Evolutionary conservation across 2,797 vertebrate species (phyloP), one percentile per base, ranked within the genome.

Genomic region (Acipenser transmontanus): DNA sequence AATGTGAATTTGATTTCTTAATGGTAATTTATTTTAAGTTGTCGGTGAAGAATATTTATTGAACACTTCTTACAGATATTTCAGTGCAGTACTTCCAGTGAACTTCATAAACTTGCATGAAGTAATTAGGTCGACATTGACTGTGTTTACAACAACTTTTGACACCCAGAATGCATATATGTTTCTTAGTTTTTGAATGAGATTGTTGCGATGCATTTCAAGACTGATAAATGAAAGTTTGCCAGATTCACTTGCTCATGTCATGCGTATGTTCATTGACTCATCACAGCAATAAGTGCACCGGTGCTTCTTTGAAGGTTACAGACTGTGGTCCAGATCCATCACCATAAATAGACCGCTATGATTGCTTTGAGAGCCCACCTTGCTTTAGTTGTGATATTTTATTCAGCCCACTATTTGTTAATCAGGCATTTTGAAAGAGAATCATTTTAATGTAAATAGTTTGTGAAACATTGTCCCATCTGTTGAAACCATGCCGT

Each of bases 401-500:
- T 87, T 87, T 81, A 84, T 85, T 82, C 79, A 79, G 65, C 78
- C 73, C 81, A 75, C 76, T 78, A 72, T 86, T 81, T 49, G 50
- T 85, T 83, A 81, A 84, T 78, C 85, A 82, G 76, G 83, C 78
- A 80, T 86, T 80, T 80, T 78, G 77, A 85, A 86, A 85, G 80
- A 80, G 84, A 88, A 83, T 86, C 80, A 84, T 68, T 77, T 82
- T 77, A 85, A 84, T 84, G 79, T 88, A 87, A 89, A 86, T 83
- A 86, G 77, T 82, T 84, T 73, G 75, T 74, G 77, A 84, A 87
- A 84, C 83, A 81, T 85, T 84, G 81, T 86, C 85, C 80, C 82
- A 83, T 86, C 81, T 88, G 85, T 80, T 87, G 85, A 86, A 87
- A 91, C 84, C 85, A 81, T 85, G 82, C 84, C 82, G 85, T 88